Evolutionary conservation across 2,888 invertebrate species (phyloP).

Genomic region (Plebejus argus): DNA sequence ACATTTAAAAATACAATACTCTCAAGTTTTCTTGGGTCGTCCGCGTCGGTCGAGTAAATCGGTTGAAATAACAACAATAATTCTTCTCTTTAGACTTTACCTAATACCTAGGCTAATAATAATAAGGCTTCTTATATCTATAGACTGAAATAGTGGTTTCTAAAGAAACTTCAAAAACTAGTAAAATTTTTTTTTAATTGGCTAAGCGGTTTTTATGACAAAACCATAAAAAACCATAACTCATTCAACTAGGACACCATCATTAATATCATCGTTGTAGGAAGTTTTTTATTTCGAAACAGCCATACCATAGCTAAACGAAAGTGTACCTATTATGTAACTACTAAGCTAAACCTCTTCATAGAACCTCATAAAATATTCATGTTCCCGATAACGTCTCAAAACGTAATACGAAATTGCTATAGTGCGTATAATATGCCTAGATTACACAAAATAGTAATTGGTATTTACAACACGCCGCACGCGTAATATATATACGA

Average conservation of each 20-base stretch:
- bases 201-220: no score
- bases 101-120: no score
- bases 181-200: no score
- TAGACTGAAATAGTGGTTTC: no score
- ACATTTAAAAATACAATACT: background rate
- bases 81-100: no score
- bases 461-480: background rate
- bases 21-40: no score
- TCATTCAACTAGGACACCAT: background rate
- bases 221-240: background rate
- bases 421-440: background rate
- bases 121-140: no score
- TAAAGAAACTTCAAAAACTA: no score
- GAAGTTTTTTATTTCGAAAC: background rate
- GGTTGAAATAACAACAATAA: no score
- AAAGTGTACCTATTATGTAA: conserved; percentile 9
- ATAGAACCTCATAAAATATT: conserved; percentile 26
- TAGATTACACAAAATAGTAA: background rate
- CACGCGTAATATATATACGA: background rate
- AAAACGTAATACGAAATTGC: conserved; percentile 11
- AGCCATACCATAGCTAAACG: conserved; percentile 8
- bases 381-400: conserved; percentile 24
- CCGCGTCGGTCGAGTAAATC: no score
- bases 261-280: background rate
- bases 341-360: background rate